phyloP scores from a whole-genome alignment of 2,113 vertebrate genomes.

The Microcebus murinus region DNA sequence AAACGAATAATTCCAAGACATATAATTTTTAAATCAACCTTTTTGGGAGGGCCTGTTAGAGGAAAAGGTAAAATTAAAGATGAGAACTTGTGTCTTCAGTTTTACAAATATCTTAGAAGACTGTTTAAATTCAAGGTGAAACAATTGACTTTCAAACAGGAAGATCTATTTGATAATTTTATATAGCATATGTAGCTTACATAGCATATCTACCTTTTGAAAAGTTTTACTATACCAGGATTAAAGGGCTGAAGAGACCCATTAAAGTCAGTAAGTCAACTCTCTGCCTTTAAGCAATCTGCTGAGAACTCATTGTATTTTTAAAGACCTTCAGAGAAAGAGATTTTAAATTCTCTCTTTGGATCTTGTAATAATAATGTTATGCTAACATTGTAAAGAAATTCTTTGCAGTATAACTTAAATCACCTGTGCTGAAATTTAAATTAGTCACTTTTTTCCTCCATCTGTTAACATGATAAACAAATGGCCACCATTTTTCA shows the following conservation, averaged over 20 bases:
- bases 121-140: conserved; percentile 5
- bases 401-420: not conserved
- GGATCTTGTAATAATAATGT: not conserved
- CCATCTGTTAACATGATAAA: conserved; percentile 15
- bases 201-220: not conserved
- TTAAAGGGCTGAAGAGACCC: not conserved
- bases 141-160: not conserved
- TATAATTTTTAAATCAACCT: not conserved
- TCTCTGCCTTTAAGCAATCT: not conserved
- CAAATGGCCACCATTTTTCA: not conserved
- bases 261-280: not conserved
- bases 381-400: not conserved
- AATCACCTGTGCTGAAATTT: not conserved
- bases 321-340: not conserved
- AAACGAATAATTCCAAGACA: not conserved
- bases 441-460: conserved; percentile 5
- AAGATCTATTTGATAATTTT: conserved; percentile 21
- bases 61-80: conserved; percentile 2
- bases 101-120: not conserved
- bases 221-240: conserved; percentile 34
- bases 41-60: not conserved
- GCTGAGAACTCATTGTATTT: conserved; percentile 2
- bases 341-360: not conserved
- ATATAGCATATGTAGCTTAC: not conserved
- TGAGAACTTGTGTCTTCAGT: not conserved